Conservation (phyloP, 2,888 invertebrate species). For the Oligia fasciuncula region DNA sequence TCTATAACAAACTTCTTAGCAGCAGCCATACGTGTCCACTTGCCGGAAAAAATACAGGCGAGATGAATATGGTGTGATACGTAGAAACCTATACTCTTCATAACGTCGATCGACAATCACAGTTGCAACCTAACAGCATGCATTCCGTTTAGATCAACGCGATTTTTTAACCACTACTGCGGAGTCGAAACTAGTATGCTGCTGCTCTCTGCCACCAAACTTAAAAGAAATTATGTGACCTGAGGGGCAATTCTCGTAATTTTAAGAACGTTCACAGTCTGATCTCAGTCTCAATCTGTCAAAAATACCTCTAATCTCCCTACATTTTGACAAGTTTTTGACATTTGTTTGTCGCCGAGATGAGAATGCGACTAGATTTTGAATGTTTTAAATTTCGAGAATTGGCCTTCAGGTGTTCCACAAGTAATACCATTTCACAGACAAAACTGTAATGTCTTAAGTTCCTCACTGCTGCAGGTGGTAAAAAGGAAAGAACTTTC, state of each 20-base stretch:
- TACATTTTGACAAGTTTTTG: too few species aligned
- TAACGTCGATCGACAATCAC: background rate
- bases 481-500: background rate
- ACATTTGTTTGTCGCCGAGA: too few species aligned
- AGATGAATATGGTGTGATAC: background rate
- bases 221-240: background rate
- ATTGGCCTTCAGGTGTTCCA: too few species aligned
- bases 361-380: too few species aligned
- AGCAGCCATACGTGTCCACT: background rate
- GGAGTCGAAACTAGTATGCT: background rate
- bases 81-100: background rate
- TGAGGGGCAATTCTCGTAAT: too few species aligned
- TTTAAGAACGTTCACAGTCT: too few species aligned
- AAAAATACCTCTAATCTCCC: too few species aligned
- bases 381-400: too few species aligned
- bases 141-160: background rate
- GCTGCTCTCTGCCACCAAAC: background rate
- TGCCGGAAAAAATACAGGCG: background rate
- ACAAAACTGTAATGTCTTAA: background rate
- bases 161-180: background rate
- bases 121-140: background rate
- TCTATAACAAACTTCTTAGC: background rate
- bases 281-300: too few species aligned
- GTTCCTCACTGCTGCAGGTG: background rate
- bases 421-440: background rate